phyloP scores from a whole-genome alignment of 2,797 vertebrate genomes.

The Coluber constrictor region DNA sequence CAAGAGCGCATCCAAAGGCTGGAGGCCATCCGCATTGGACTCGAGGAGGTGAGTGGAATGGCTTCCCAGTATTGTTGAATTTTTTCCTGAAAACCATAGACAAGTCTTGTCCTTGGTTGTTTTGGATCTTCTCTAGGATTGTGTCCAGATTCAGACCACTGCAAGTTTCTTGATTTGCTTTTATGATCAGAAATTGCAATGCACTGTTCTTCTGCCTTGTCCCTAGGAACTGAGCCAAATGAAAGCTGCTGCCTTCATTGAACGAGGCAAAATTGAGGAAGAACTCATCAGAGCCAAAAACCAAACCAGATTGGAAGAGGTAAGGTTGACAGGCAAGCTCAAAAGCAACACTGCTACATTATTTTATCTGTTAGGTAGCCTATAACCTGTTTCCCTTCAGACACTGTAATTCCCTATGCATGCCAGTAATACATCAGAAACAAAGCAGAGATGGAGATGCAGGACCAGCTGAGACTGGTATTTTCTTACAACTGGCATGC shows the following conservation, averaged over 20 bases:
- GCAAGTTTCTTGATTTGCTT: neutral
- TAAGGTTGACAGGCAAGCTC: slow-evolving; percentile 50
- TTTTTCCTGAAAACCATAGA: neutral
- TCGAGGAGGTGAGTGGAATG: slow-evolving; percentile 82
- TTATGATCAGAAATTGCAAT: neutral
- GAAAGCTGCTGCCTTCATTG: slow-evolving; percentile 75
- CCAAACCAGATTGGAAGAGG: slow-evolving; percentile 85
- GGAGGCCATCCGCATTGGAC: slow-evolving; percentile 79
- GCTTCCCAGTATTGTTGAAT: neutral
- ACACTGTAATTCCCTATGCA: neutral
- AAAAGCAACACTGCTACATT: neutral
- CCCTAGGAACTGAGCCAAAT: slow-evolving; percentile 84
- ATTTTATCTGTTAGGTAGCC: neutral
- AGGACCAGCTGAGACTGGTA: neutral
- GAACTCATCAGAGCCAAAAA: slow-evolving; percentile 79
- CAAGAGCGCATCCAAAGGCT: slow-evolving; percentile 86
- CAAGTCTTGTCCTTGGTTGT: neutral
- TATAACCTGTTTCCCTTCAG: neutral
- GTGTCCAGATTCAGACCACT: neutral
- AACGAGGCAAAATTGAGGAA: slow-evolving; percentile 83
- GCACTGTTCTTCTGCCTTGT: neutral
- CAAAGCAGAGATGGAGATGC: neutral
- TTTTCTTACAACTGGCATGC: neutral
- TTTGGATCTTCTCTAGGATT: neutral
- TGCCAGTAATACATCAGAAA: too few species aligned